These are phyloP conservation scores for Chionoecetes opilio DNA, from an alignment of 1,140 invertebrate genomes.

Conservation along the genomic window DNA sequence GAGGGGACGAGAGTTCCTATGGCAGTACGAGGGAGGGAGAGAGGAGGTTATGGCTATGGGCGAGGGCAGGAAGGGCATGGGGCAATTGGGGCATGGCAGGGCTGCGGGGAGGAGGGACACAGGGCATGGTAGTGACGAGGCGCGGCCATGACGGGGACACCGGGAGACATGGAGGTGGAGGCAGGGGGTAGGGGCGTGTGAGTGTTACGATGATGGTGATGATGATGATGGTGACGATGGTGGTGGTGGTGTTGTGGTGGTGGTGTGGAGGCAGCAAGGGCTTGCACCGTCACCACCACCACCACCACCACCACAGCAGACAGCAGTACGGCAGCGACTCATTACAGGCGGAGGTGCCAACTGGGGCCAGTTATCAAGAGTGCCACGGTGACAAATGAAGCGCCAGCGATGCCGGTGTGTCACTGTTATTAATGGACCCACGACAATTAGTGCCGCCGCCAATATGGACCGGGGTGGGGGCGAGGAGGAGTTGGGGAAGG, in stretches of 20 bases:
- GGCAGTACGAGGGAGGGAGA: too few relatives aligned
- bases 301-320: background rate
- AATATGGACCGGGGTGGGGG: conserved; percentile 34
- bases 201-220: too few relatives aligned
- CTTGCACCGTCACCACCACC: background rate
- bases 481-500: background rate
- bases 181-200: too few relatives aligned
- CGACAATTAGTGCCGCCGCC: conserved; percentile 59
- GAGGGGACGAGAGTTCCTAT: background rate
- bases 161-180: too few relatives aligned
- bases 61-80: too few relatives aligned
- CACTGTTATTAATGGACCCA: conserved; percentile 66
- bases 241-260: too few relatives aligned
- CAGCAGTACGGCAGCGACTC: background rate
- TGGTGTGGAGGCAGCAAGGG: too few relatives aligned
- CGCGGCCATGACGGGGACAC: background rate
- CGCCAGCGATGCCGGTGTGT: conserved; percentile 47
- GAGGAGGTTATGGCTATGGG: too few relatives aligned
- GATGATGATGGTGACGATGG: too few relatives aligned
- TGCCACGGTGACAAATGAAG: conserved; percentile 64
- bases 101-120: too few relatives aligned
- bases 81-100: too few relatives aligned
- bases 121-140: background rate
- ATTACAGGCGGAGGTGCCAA: conserved; percentile 52
- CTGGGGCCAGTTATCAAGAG: conserved; percentile 51